A percentile compares a stretch with the other conserved stretches of the same genome.
phyloP scores from a whole-genome alignment of 2,888 invertebrate species.

The Thereva nobilitata region DNA sequence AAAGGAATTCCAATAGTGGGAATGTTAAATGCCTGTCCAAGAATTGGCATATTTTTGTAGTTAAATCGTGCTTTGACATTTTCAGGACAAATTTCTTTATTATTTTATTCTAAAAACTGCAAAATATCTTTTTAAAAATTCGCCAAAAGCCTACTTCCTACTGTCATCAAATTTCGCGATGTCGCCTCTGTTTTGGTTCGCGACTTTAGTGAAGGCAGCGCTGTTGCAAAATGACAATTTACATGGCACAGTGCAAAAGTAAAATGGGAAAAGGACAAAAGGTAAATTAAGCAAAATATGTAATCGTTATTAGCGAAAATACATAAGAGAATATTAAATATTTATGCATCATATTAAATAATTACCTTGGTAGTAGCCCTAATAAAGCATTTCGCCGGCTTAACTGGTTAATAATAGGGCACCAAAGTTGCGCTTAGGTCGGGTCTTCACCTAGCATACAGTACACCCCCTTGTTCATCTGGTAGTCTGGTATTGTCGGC shows the following conservation, averaged over 20 bases:
- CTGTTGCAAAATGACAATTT: slow-evolving; percentile 29
- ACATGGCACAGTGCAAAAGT: background rate
- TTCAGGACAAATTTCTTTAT: slow-evolving; percentile 13
- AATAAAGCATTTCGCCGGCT: no score
- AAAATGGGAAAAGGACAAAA: no score
- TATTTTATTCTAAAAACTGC: background rate
- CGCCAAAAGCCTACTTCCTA: slow-evolving; percentile 44
- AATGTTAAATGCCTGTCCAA: slow-evolving; percentile 97
- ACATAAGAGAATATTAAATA: no score
- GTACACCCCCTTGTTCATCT: no score
- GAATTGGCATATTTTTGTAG: slow-evolving; percentile 90
- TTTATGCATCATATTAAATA: no score
- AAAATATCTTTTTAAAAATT: slow-evolving; percentile 44
- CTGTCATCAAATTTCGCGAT: slow-evolving; percentile 44
- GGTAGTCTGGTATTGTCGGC: no score
- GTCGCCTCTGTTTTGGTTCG: slow-evolving; percentile 43
- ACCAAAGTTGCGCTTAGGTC: no score
- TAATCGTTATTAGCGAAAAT: no score
- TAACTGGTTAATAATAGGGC: no score
- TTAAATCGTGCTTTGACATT: slow-evolving; percentile 72
- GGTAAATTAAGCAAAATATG: no score
- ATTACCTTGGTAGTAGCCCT: no score
- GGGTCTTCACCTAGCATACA: no score
- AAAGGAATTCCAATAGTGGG: slow-evolving; percentile 94
- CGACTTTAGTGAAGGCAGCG: slow-evolving; percentile 32